These are phyloP conservation scores for Drosophila anomelani DNA, from an alignment of 2,888 invertebrate species.

Conservation along the genomic window DNA sequence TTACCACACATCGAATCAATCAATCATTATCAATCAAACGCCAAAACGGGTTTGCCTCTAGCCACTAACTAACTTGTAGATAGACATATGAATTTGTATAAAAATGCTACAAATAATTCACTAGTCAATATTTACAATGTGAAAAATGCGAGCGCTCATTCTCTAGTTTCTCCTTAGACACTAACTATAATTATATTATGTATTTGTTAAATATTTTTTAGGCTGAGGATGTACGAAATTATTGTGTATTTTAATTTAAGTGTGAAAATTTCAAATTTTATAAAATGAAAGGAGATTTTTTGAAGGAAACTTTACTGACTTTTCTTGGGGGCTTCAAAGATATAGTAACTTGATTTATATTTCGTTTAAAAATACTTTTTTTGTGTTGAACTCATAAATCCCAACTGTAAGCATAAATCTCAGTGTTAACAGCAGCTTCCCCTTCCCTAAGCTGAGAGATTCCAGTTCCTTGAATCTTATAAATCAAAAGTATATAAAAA, in stretches of 20 bases:
- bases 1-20: conserved; percentile 41
- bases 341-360: not conserved
- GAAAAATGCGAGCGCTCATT: conserved; percentile 82
- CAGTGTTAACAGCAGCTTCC: conserved; percentile 35
- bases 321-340: not conserved
- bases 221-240: conserved; percentile 60
- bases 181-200: conserved; percentile 15
- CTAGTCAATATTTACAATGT: conserved; percentile 82
- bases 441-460: not conserved
- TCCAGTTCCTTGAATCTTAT: conserved; percentile 27
- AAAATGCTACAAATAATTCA: conserved; percentile 70
- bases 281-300: conserved; percentile 2
- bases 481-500: conserved; percentile 40
- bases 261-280: conserved; percentile 7
- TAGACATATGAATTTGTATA: conserved; percentile 46
- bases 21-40: conserved; percentile 52
- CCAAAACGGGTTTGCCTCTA: conserved; percentile 75
- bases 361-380: conserved; percentile 4
- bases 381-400: conserved; percentile 30
- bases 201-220: conserved; percentile 48
- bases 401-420: conserved; percentile 33
- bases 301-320: not conserved
- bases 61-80: conserved; percentile 51
- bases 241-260: conserved; percentile 36
- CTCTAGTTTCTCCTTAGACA: conserved; percentile 40